Base-by-base conservation (phyloP, 2,797 vertebrate species). In the Ispidina lecontei region DNA sequence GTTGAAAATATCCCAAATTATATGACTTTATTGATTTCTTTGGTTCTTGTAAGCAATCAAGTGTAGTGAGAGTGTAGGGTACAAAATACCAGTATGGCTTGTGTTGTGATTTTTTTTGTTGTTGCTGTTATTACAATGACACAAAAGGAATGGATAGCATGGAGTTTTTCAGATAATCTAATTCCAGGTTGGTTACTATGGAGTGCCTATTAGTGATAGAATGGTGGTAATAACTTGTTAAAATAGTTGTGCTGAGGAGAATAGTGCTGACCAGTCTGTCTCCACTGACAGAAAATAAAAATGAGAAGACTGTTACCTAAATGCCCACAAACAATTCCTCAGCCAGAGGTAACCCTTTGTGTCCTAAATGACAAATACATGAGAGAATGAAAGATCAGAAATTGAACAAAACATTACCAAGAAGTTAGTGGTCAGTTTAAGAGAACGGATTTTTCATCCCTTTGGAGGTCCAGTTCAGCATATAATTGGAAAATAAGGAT, bases 21-120 rank as follows among this genome's bases (percentile, higher is more conserved):
- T 84, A 49, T 14, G 2, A 9, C 60, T 88, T 67, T 84, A 93
- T 91, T 87, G 80, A 91, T 93, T 79, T 89, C 60, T 89, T 95
- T 88, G n/a, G 44, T 88, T 92, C 71, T 82, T 88, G 35, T 43
- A 88, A 94, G 63, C 39, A 73, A 39, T 91, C 4, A 5, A 88
- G 60, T 31, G 64, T 84, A 39, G 21, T 81, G 69, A 69, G 69
- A 69, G 28, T 9, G 44, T 71, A 58, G 26, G 29, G 14, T 70
- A 88, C 76, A 84, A 84, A 86, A 92, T 62, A 70, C 19, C 16
- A 6, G 14, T 67, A 81, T 91, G 71, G 92, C 90, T 92, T 91
- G 84, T 2, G 6, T 33, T 65, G 17, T 31, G 37, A 1, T 5
- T 52, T 39, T 39, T 21, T 11, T 20, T 8, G 70, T 12, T 16